Base-by-base conservation (phyloP, 1,140 invertebrate species). In the Papilio polyxenes region DNA sequence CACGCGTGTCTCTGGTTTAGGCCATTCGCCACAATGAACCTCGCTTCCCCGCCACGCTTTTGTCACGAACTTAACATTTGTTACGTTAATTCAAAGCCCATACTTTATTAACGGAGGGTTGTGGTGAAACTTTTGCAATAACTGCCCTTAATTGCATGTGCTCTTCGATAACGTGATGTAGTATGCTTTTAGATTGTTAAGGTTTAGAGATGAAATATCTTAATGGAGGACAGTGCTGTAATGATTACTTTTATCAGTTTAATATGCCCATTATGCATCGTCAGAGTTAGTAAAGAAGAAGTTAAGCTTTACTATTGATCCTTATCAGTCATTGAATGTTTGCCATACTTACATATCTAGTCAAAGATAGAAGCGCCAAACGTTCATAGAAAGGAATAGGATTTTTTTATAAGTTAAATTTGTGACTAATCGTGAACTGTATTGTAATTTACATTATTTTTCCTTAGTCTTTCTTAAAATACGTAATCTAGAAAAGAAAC, bases 41-140 rank as follows among this genome's bases (percentile, higher is more conserved):
- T 89, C 86, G 87, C 82, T 86, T 83, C 79, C 83, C 83, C 86
- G 77, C 82, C 7, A 80, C 83, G 72, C 83, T 86, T 86, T 87
- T 82, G 87, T 88, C 87, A 89, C 87, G 87, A 85, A 83, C 79
- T 85, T 83, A 80, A 85, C 83, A 85, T 84, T 85, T 84, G 83
- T 77, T 59, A 83, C 80, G 49, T 78, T 81, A 82, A 83, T 82
- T 62, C 76, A 40, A 75, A 75, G 44, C 49, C 17, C 65, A 31
- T 48, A 69, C 59, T 65, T 80, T 80, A 69, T 40, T 37, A 77
- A 17, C 17, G 15, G 59, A 44, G 78, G 59, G 59, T 80, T 15
- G 62, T 17, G 78, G 23, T 44, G 75, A 82, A 83, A 82, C 48
- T 74, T 80, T 83, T 77, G 80, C 65, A 53, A 81, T 80, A 80